Conservation (phyloP, 53 echinoderm and acorn worm genomes). For the Holothuria scabra region DNA sequence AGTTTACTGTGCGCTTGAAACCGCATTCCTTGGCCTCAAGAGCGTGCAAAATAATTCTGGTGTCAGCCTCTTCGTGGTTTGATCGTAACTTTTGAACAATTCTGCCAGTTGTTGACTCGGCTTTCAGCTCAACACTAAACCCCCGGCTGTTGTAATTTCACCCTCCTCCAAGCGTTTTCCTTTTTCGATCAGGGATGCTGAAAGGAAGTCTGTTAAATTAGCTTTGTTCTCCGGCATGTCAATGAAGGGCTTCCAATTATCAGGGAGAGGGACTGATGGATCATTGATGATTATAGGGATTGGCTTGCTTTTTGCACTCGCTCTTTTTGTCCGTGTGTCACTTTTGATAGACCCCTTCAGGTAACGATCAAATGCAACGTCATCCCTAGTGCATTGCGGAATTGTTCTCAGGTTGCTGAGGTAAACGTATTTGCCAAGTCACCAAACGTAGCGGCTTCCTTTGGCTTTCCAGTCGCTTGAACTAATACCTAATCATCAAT, state of each 20-base stretch:
- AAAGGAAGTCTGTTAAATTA: constrained; percentile 24
- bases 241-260: constrained; percentile 47
- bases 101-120: constrained; percentile 18
- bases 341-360: constrained; percentile 17
- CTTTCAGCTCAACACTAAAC: not conserved
- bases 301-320: constrained; percentile 43
- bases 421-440: too few species aligned
- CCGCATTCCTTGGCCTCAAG: constrained; percentile 15
- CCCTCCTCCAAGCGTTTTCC: too few species aligned
- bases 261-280: constrained; percentile 41
- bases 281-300: constrained; percentile 43
- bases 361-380: not conserved
- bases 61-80: constrained; percentile 59
- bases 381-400: too few species aligned
- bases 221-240: constrained; percentile 48
- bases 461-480: too few species aligned
- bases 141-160: constrained; percentile 25
- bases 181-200: not conserved
- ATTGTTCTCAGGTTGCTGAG: too few species aligned
- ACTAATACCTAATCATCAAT: too few species aligned
- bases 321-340: constrained; percentile 38
- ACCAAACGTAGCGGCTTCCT: too few species aligned
- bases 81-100: not conserved
- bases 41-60: constrained; percentile 34
- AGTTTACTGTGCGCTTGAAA: constrained; percentile 9